Base-by-base conservation (phyloP, 2,797 vertebrate species). In the Cuculus canorus region DNA sequence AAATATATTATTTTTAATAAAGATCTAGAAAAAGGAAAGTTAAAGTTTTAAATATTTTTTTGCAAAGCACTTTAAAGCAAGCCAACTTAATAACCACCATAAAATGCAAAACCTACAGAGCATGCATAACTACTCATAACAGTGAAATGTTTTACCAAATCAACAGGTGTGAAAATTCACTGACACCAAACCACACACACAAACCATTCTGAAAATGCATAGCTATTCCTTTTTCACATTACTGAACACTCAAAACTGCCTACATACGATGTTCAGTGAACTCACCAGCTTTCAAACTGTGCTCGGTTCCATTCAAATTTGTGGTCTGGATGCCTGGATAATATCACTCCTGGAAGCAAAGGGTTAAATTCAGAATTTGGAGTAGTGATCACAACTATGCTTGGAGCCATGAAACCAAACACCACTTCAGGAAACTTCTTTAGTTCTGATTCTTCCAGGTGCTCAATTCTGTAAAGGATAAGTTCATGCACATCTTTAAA, bases 341-440 rank as follows among this genome's bases (percentile, higher is more conserved):
- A 96, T 3, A 50, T 92, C 63, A 98, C 85, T 82, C 97, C 95
- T 35, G 98, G 98, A 47, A 99, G 93, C 56, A 99, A 96, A 22
- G 97, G 92, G 93, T 99, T 99, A 96, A 98, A 99, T 52, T 99
- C 99, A 7, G 97, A 98, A 96, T 99, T 99, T 23, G 99, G 99
- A 68, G 99, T 99, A 97, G 98, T 99, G 96, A 99, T 96, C 69
- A 99, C 98, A 19, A 98, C 97, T 7, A 97, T 93, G 13, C 70
- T 78, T 28, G 99, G 99, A 86, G 97, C 96, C 98, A 99, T 98
- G 97, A 98, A 99, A 73, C 99, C 99, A 96, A 99, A 99, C 43
- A 99, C 96, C 39, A 99, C 98, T 73, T 98, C 97, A 17, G 98
- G 98, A 97, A 99, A 99, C 72, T 77, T 96, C 91, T 98, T 96